These are phyloP conservation scores for Hirundichthys speculiger DNA, from an alignment of 2,113 vertebrate genomes.

Conservation along the genomic window DNA sequence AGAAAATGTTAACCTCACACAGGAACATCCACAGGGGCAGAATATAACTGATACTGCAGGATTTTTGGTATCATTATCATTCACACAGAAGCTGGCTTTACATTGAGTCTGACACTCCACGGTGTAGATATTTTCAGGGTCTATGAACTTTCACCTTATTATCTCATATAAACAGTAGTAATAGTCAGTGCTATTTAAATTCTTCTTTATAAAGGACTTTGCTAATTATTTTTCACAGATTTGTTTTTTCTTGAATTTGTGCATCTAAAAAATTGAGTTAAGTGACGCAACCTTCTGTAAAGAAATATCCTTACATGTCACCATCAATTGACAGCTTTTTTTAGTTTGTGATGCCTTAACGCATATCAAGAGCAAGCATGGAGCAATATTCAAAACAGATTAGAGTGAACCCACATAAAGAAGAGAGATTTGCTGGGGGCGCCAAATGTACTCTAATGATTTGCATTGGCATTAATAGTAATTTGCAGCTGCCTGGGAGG, in stretches of 20 bases:
- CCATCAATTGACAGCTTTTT: slow-evolving; percentile 60
- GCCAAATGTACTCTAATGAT: slow-evolving; percentile 71
- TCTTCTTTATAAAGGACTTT: slow-evolving; percentile 53
- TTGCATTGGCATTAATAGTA: slow-evolving; percentile 81
- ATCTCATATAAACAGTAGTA: slow-evolving; percentile 15
- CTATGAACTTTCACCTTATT: slow-evolving; percentile 31
- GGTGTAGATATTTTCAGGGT: slow-evolving; percentile 30
- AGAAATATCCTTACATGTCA: slow-evolving; percentile 62
- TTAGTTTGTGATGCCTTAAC: slow-evolving; percentile 51
- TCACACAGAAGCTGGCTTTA: slow-evolving; percentile 44
- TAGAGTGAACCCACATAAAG: slow-evolving; percentile 63
- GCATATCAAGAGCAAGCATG: slow-evolving; percentile 50
- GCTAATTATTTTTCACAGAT: slow-evolving; percentile 54
- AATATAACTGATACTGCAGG: slow-evolving; percentile 86
- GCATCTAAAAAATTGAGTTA: slow-evolving; percentile 40
- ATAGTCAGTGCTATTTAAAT: slow-evolving; percentile 40
- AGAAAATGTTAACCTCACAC: slow-evolving; percentile 99
- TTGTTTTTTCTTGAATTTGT: slow-evolving; percentile 23
- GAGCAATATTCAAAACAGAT: slow-evolving; percentile 71
- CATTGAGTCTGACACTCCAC: slow-evolving; percentile 31
- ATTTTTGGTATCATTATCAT: slow-evolving; percentile 43
- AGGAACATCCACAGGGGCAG: slow-evolving; percentile 90
- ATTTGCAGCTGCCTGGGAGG: slow-evolving; percentile 75
- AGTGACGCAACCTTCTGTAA: slow-evolving; percentile 62
- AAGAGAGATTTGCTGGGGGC: slow-evolving; percentile 61